Base-by-base conservation (phyloP, 2,113 vertebrate species). In the Chaetops frenatus region DNA sequence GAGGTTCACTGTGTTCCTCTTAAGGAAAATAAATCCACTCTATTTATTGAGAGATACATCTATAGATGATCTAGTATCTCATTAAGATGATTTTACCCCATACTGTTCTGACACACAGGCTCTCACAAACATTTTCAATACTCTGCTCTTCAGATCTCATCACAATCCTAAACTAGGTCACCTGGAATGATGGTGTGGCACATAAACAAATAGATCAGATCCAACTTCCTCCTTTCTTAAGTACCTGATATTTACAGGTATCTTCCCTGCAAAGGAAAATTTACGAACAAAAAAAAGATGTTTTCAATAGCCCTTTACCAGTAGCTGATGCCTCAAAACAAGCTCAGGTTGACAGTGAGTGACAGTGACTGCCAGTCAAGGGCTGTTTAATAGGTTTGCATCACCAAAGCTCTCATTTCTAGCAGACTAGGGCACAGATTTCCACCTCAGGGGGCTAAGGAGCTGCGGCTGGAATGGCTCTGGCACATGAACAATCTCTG, bases 91-190 rank as follows among this genome's bases (percentile, higher is more conserved):
- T 95, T 95, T 94, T 87, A 71, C n/a, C 48, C 61, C 36, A n/a
- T 71, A 51, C 44, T 91, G 19, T 60, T 94, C 72, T 67, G 47
- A 76, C 44, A 66, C 50, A 62, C 42, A 64, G 44, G 31, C 65
- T 84, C 73, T 89, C 69, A 91, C 48, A 95, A 94, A 69, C n/a
- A 57, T 92, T 92, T 91, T 91, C 89, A 95, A 88, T 94, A 94
- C 61, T 77, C 69, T 51, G 44, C 69, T 96, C 86, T 95, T 97
- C 95, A 94, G 73, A 89, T 89, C 65, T 91, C 95, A 92, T 94
- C 72, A 85, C 44, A 71, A 28, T 91, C 81, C 48, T 81, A 81
- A 96, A 95, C 76, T 57, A 94, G 94, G 94, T 95, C 94, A 95
- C 87, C 73, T 92, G 94, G 81, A 97, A 91, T 58, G 70, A 79